phyloP scores from a whole-genome alignment of 2,113 vertebrate genomes.

The Lates calcarifer region DNA sequence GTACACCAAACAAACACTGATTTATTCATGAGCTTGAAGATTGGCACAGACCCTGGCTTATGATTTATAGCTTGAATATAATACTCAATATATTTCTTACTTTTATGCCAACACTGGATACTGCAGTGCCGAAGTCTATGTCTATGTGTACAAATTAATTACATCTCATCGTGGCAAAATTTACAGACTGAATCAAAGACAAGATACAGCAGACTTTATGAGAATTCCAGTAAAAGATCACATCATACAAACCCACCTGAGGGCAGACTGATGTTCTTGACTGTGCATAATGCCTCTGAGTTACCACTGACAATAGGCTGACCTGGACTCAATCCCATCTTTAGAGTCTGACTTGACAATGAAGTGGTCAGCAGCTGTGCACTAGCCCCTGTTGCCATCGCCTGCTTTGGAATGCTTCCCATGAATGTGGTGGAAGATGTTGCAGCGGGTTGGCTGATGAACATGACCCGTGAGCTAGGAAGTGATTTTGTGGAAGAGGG shows the following conservation, averaged over 20 bases:
- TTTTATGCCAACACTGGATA: too few relatives aligned
- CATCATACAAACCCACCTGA: constrained; percentile 70
- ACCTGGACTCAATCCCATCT: constrained; percentile 87
- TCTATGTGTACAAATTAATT: not conserved
- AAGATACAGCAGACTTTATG: not conserved
- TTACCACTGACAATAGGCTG: constrained; percentile 84
- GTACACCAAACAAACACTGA: not conserved
- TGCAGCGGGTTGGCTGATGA: constrained; percentile 85
- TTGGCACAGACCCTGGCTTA: too few relatives aligned
- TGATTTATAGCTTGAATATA: too few relatives aligned
- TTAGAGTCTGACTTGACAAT: constrained; percentile 88
- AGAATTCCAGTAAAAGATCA: not conserved
- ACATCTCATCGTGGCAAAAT: not conserved
- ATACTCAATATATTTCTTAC: too few relatives aligned
- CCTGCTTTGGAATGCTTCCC: constrained; percentile 68
- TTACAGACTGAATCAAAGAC: not conserved
- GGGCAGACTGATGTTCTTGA: constrained; percentile 78
- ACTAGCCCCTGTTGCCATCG: constrained; percentile 18
- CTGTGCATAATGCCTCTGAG: constrained; percentile 77
- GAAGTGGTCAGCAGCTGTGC: constrained; percentile 63
- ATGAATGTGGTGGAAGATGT: constrained; percentile 57
- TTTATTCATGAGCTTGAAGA: not conserved
- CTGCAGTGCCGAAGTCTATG: not conserved
- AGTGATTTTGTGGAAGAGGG: constrained; percentile 76
- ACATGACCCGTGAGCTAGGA: constrained; percentile 87